A percentile compares a stretch with the other conserved stretches of the same genome.
These are phyloP conservation scores for Lepilemur ruficaudatus DNA, from an alignment of 2,797 vertebrate species.

Conservation along the genomic window DNA sequence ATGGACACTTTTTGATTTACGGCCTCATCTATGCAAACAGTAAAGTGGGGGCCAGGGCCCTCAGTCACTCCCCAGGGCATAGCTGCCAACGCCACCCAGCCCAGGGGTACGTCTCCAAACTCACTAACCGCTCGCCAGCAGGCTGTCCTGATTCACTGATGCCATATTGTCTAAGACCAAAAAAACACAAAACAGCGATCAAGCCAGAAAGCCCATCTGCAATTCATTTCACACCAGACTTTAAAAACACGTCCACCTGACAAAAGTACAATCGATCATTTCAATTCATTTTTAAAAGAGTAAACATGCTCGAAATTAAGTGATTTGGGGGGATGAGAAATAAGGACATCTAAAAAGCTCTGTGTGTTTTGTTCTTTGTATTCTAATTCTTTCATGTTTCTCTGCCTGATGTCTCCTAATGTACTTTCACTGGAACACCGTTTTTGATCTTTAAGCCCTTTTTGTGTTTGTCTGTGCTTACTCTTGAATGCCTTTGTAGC, in stretches of 20 bases:
- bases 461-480: slow-evolving; percentile 84
- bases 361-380: slow-evolving; percentile 76
- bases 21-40: not conserved
- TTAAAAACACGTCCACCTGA: not conserved
- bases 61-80: not conserved
- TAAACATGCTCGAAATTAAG: slow-evolving; percentile 75
- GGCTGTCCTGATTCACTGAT: slow-evolving; percentile 10
- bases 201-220: slow-evolving; percentile 47
- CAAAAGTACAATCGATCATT: slow-evolving; percentile 58
- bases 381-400: slow-evolving; percentile 80
- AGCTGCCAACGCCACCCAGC: not conserved
- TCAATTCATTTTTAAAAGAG: slow-evolving; percentile 69
- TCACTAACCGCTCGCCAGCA: not conserved
- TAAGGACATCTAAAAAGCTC: slow-evolving; percentile 57
- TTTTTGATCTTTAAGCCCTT: slow-evolving; percentile 88
- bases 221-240: slow-evolving; percentile 49
- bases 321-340: slow-evolving; percentile 40
- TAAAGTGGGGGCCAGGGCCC: no score
- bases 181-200: not conserved
- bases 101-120: not conserved
- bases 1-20: rapidly evolving
- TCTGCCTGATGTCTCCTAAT: slow-evolving; percentile 80
- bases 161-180: slow-evolving; percentile 47
- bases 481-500: slow-evolving; percentile 84
- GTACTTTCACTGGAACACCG: slow-evolving; percentile 81